Evolutionary conservation across 1,140 invertebrate genomes (phyloP), one percentile per base, ranked within the genome.

Genomic region (Mamestra configurata): DNA sequence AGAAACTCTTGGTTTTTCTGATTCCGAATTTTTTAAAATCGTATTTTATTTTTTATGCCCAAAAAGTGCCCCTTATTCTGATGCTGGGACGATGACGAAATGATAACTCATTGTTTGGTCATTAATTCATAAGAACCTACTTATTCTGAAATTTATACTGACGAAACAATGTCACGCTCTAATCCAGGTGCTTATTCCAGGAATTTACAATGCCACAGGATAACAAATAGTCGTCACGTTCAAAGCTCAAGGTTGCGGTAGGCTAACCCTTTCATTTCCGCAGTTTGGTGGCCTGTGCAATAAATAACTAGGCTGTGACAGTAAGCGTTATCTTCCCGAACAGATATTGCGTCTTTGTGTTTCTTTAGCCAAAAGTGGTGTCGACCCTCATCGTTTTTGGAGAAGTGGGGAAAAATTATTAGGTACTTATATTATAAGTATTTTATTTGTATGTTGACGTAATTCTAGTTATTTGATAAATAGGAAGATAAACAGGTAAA

Each of bases 221-320:
- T 64, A 57, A 64, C 31, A 20, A 64, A 64, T 64, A 37, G 35
- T 64, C 35, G 6, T 11, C 59, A 64, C 31, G 35, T 5, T 18
- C 27, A 6, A 18, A 4, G 7, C 59, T 27, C 22, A 37, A 61
- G 15, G 59, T 61, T 31, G 31, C 6, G 7, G 55, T 27, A n/a
- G 31, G 15, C 15, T 3, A 20, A 64, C 31, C 18, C 35, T 40
- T 22, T 11, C n/a, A 64, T 22, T 57, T 57, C 13, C 22, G 55
- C 24, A 27, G 22, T 57, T 57, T 11, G 55, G 11, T 27, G 11
- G 20, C 18, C 4, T 37, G 8, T n/a, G 59, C 7, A 40, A 64
- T 64, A 64, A 64, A 64, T 61, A 64, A 64, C 35, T 64, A 22
- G 57, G 57, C 35, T 64, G 59, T 64, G 31, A 40, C 59, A 64